These are phyloP conservation scores for Ridgeia piscesae DNA, from an alignment of 1,140 invertebrate species.

Conservation along the genomic window DNA sequence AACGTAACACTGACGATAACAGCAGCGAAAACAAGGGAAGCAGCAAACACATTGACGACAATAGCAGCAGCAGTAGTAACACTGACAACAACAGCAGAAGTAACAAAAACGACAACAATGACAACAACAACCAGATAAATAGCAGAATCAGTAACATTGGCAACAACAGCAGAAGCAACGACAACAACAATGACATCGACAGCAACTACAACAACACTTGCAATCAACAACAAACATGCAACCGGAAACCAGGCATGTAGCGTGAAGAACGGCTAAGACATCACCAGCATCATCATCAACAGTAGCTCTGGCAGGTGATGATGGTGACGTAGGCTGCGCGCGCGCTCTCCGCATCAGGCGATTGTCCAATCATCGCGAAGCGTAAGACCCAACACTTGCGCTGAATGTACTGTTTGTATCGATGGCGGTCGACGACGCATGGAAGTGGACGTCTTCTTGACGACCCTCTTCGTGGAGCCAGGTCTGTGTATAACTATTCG, in stretches of 20 bases:
- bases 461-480: constrained; percentile 87
- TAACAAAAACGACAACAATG: not conserved
- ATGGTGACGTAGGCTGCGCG: not conserved
- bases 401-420: constrained; percentile 92
- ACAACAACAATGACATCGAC: not conserved
- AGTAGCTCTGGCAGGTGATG: not conserved
- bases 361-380: not conserved
- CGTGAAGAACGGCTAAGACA: not conserved
- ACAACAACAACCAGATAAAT: not conserved
- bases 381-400: constrained; percentile 32
- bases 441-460: constrained; percentile 85
- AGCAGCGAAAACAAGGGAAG: not conserved
- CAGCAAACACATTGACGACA: not conserved
- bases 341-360: not conserved
- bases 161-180: not conserved
- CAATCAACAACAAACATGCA: not conserved
- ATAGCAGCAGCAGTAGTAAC: not conserved
- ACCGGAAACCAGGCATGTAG: not conserved
- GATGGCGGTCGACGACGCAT: constrained; percentile 80
- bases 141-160: not conserved
- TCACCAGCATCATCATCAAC: not conserved
- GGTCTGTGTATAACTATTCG: constrained; percentile 75
- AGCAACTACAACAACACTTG: not conserved
- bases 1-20: not conserved
- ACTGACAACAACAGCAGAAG: not conserved